A percentile compares a stretch with the other conserved stretches of the same genome.
These are phyloP conservation scores for Neoniphon sammara DNA, from an alignment of 2,797 vertebrate genomes.

Conservation along the genomic window DNA sequence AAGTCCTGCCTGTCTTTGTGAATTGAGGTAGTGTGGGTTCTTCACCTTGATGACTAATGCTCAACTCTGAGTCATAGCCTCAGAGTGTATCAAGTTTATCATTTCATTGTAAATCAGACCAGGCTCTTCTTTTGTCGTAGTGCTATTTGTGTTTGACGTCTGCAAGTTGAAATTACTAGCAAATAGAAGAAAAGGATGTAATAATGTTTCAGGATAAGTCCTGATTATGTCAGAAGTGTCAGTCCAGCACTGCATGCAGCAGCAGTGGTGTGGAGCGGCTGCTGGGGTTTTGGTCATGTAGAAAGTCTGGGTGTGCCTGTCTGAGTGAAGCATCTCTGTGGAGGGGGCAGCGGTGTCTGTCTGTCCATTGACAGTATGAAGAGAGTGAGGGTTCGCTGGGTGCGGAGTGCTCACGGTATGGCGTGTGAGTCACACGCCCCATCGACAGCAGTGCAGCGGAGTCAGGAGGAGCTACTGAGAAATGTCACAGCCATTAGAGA, in stretches of 20 bases:
- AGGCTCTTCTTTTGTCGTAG: constrained; percentile 18
- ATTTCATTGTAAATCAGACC: constrained; percentile 32
- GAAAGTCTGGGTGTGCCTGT: constrained; percentile 73
- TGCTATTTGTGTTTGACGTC: constrained; percentile 11
- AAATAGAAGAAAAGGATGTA: neutral
- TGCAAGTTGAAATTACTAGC: neutral
- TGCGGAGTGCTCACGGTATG: constrained; percentile 69
- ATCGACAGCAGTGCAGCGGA: constrained; percentile 79
- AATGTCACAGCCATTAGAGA: constrained; percentile 78
- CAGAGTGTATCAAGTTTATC: constrained; percentile 37
- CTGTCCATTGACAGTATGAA: constrained; percentile 54
- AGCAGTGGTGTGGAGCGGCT: constrained; percentile 26
- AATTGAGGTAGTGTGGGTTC: constrained; percentile 23
- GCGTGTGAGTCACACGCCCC: constrained; percentile 81
- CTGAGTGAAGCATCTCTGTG: constrained; percentile 54
- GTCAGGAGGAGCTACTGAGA: constrained; percentile 78
- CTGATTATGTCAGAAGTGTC: neutral
- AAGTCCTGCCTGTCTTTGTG: constrained; percentile 14
- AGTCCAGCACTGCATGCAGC: constrained; percentile 30
- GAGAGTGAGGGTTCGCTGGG: constrained; percentile 75
- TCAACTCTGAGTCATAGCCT: constrained; percentile 67
- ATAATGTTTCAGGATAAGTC: constrained; percentile 24
- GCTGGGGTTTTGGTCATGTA: constrained; percentile 58
- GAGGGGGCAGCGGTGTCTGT: constrained; percentile 50
- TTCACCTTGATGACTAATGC: constrained; percentile 69